phyloP scores from a whole-genome alignment of 2,888 invertebrate species.

The Agriopis marginaria region DNA sequence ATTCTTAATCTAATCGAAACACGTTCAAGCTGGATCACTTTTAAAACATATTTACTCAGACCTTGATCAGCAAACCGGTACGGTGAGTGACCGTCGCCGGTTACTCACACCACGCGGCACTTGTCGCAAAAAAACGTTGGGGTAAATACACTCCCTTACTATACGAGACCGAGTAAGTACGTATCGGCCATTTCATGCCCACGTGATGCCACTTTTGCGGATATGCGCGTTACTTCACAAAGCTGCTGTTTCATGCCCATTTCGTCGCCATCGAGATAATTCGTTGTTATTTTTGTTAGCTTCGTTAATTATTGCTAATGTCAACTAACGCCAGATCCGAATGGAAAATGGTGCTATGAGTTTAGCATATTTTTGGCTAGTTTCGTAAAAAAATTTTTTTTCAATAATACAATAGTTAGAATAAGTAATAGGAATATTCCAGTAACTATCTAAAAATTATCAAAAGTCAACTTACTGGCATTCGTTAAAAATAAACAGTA shows the following conservation, averaged over 20 bases:
- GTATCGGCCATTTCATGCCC: constrained; percentile 5
- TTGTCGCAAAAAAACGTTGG: constrained; percentile 57
- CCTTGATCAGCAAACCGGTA: constrained; percentile 68
- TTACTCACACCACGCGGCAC: constrained; percentile 65
- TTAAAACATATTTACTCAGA: constrained; percentile 59
- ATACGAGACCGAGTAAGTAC: neutral
- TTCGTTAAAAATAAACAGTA: constrained; percentile 5
- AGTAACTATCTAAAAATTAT: constrained; percentile 1
- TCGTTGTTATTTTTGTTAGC: neutral
- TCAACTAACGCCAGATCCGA: too few relatives aligned
- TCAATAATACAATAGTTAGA: neutral
- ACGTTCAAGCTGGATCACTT: constrained; percentile 42
- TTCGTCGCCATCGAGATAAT: neutral
- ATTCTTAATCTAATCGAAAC: constrained; percentile 42
- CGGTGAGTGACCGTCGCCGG: constrained; percentile 77
- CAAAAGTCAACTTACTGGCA: neutral
- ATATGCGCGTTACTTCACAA: constrained; percentile 13
- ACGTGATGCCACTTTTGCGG: constrained; percentile 10
- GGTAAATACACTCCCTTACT: constrained; percentile 46
- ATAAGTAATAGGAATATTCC: constrained; percentile 14
- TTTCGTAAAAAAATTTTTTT: neutral
- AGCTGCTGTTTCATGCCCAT: constrained; percentile 12
- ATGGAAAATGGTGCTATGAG: too few relatives aligned
- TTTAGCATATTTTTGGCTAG: neutral
- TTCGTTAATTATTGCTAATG: too few relatives aligned